phyloP scores from a whole-genome alignment of 2,797 vertebrate species.

The Echiichthys vipera region DNA sequence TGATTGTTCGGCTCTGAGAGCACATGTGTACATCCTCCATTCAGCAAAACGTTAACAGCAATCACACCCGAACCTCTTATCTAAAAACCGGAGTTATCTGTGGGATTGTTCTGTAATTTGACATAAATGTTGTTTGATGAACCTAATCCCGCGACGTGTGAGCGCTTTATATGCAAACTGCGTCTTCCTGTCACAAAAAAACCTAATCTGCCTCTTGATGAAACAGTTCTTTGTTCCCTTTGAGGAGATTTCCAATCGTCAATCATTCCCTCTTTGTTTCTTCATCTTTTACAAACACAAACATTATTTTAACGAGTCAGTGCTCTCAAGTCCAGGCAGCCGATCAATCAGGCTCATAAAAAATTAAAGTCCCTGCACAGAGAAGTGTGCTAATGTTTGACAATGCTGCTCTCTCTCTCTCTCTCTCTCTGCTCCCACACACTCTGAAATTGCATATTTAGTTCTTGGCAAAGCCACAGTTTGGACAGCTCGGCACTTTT shows the following conservation, averaged over 20 bases:
- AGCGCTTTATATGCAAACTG: conserved; percentile 49
- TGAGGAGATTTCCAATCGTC: conserved; percentile 28
- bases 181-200: conserved; percentile 2
- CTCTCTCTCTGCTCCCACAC: conserved; percentile 45
- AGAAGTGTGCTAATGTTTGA: conserved; percentile 68
- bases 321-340: conserved; percentile 55
- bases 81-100: conserved; percentile 55
- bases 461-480: conserved; percentile 80
- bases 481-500: conserved; percentile 85
- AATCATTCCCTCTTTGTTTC: conserved; percentile 26
- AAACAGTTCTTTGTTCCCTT: conserved; percentile 58
- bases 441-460: conserved; percentile 77
- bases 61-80: conserved; percentile 53
- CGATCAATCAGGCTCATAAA: conserved; percentile 80
- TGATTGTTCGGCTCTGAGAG: conserved; percentile 82
- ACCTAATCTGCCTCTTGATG: not conserved
- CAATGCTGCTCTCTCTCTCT: conserved; percentile 40
- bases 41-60: conserved; percentile 68
- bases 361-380: conserved; percentile 66
- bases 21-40: conserved; percentile 79
- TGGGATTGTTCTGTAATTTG: conserved; percentile 46
- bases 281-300: conserved; percentile 66
- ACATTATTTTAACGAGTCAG: conserved; percentile 72
- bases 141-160: conserved; percentile 16
- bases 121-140: conserved; percentile 36